Evolutionary conservation across 2,797 vertebrate genomes (phyloP), one percentile per base, ranked within the genome.

Genomic region (Gobionotothen gibberifrons): DNA sequence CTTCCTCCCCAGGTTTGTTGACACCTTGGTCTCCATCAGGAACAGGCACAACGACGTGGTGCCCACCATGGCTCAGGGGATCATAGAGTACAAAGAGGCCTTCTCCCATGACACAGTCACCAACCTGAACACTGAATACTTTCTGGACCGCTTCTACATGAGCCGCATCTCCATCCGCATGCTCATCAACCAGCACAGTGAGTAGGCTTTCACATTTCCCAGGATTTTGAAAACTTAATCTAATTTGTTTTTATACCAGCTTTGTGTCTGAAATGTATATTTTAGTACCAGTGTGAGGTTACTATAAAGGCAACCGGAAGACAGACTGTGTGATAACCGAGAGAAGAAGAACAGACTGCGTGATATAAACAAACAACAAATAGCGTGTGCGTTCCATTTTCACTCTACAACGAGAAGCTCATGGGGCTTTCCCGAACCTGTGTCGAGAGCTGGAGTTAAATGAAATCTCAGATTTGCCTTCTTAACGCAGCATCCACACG

Each of bases 151-250:
- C 49, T 98, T 99, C 94, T 99, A 98, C 94, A 93, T 96, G 93
- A 98, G 97, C 91, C 96, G 97, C 71, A 99, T 99, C 88, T 99
- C 97, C 59, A 99, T 99, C 84, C 96, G 97, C 29, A 99, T 99
- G 97, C 96, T 99, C 58, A 95, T 99, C 92, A 99, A 98, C 94
- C 97, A 99, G 90, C 97, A 98, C 93, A 97, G 97, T 98, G 92
- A 95, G 97, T 83, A 5, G 4, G n/a, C 11, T n/a, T 22, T 22
- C n/a, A 21, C 29, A 15, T 55, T 16, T 54, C 53, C 16, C 15
- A 26, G 57, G 17, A n/a, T 46, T 17, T 32, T 0, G 16, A 3
- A 13, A 17, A 15, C 16, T n/a, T 17, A 21, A 22, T 40, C 15
- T 40, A 15, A 29, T 39, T 21, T 21, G 1, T 40, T 61, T 47